phyloP scores from a whole-genome alignment of 1,140 invertebrate genomes.

The Meloidogyne chitwoodi region DNA sequence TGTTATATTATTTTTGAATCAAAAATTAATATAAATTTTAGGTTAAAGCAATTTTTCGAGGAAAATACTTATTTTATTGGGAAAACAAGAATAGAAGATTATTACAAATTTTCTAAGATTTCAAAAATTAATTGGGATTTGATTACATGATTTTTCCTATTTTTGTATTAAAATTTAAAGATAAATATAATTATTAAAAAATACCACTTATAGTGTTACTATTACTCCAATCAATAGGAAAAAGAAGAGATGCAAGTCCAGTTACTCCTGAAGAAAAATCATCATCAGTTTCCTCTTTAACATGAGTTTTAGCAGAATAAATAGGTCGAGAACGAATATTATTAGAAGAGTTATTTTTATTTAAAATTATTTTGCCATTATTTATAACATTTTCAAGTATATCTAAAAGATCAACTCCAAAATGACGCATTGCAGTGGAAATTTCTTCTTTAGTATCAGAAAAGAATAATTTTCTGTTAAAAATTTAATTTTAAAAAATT shows the following conservation, averaged over 20 bases:
- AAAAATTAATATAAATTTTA: no score
- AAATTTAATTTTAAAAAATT: not conserved
- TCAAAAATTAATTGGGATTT: no score
- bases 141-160: no score
- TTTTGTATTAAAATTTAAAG: no score
- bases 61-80: no score
- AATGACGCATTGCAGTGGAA: constrained; percentile 42
- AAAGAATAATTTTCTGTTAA: constrained; percentile 49
- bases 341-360: not conserved
- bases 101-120: no score
- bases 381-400: not conserved
- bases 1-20: not conserved
- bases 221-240: constrained; percentile 41
- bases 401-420: constrained; percentile 4
- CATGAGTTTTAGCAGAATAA: not conserved
- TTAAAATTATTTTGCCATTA: not conserved
- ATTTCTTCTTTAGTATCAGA: constrained; percentile 26
- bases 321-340: not conserved
- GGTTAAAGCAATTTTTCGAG: no score
- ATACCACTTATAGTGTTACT: constrained; percentile 1
- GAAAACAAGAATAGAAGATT: no score
- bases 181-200: no score
- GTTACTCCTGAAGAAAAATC: not conserved
- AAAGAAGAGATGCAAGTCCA: constrained; percentile 3
- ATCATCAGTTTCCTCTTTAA: not conserved